These are phyloP conservation scores for Akabosia matsudoensis DNA, from an alignment of 1,140 invertebrate species.

Conservation along the genomic window DNA sequence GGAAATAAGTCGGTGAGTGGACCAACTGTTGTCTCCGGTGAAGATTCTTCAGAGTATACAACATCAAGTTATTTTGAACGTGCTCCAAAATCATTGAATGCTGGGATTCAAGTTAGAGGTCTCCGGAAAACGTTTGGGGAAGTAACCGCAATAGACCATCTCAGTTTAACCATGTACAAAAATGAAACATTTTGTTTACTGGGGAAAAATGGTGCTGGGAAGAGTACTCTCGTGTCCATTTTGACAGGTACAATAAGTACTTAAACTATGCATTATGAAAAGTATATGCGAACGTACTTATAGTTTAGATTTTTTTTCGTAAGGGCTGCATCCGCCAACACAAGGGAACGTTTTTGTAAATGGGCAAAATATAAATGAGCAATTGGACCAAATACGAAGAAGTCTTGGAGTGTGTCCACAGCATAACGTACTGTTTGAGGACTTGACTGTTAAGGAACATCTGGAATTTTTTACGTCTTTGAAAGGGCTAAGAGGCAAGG, in stretches of 20 bases:
- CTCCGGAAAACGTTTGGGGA: background rate
- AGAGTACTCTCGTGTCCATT: background rate
- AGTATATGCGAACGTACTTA: too few relatives aligned
- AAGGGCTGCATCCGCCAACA: conserved; percentile 62
- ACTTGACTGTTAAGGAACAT: conserved; percentile 60
- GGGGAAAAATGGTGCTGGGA: conserved; percentile 18
- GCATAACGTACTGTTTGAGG: conserved; percentile 61
- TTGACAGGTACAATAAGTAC: background rate
- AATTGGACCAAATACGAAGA: conserved; percentile 55
- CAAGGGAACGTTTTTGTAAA: conserved; percentile 62
- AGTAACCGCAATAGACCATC: background rate
- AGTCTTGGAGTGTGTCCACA: conserved; percentile 68
- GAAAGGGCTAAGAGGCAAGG: conserved; percentile 51
- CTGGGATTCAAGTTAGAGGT: background rate
- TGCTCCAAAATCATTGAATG: background rate
- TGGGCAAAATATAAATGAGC: conserved; percentile 60
- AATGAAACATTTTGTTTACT: conserved; percentile 14
- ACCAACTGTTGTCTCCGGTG: too few relatives aligned
- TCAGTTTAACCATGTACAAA: conserved; percentile 14
- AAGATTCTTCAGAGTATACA: background rate
- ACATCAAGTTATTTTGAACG: too few relatives aligned
- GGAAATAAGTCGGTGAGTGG: background rate
- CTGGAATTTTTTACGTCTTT: conserved; percentile 55
- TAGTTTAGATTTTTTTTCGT: conserved; percentile 16
- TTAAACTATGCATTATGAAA: too few relatives aligned